Evolutionary conservation across 2,888 invertebrate species (phyloP).

Genomic region (Hartigia nigra): DNA sequence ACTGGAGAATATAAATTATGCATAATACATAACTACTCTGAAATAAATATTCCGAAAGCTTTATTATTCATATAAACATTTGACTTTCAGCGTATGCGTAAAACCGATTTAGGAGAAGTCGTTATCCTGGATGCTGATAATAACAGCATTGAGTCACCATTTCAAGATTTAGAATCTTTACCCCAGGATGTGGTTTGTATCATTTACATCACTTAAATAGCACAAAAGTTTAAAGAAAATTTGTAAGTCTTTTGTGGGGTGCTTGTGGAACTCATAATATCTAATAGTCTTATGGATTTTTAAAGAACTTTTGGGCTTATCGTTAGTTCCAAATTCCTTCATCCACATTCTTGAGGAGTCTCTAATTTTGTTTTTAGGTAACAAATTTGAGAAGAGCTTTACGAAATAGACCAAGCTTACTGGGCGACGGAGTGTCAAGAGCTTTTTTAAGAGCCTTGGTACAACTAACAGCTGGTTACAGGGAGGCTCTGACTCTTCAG

Average conservation of each 20-base stretch:
- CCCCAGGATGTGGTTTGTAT: conserved; percentile 87
- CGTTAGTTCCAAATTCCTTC: background rate
- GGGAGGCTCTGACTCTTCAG: conserved; percentile 86
- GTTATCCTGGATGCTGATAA: conserved; percentile 94
- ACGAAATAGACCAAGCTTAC: conserved; percentile 78
- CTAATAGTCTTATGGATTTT: background rate
- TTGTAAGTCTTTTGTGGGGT: background rate
- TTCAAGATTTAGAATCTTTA: conserved; percentile 89
- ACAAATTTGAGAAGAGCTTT: conserved; percentile 80
- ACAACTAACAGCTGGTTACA: conserved; percentile 92
- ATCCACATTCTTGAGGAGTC: background rate
- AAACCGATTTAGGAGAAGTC: conserved; percentile 91
- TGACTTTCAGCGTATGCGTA: conserved; percentile 75
- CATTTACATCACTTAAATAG: background rate
- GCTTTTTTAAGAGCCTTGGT: conserved; percentile 93
- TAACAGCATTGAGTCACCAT: conserved; percentile 86
- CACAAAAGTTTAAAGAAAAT: background rate
- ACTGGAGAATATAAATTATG: background rate
- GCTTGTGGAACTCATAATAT: background rate
- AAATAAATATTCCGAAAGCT: conserved; percentile 7
- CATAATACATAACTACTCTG: background rate
- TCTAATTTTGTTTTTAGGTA: conserved; percentile 69
- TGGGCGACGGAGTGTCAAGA: conserved; percentile 93
- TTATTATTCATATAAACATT: conserved; percentile 6
- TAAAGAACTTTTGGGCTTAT: background rate